Evolutionary conservation across 1,140 invertebrate species (phyloP).

Genomic region (Dreissena polymorpha): DNA sequence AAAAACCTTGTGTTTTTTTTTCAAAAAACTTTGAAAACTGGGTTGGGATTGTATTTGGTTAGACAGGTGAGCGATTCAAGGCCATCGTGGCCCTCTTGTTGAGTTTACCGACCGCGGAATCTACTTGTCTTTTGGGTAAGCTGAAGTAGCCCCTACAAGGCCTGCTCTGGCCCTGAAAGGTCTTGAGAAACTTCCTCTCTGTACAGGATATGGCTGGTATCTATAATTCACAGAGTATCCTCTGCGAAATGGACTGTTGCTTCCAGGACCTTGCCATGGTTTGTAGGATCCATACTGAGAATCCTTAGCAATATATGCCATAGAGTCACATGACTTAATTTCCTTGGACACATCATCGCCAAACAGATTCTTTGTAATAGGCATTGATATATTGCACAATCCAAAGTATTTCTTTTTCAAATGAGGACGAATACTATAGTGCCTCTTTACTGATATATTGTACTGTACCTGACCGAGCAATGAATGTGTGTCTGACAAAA

Average conservation of each 20-base stretch:
- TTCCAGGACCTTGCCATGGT: background rate
- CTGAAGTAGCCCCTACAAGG: background rate
- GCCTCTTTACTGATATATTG: slow-evolving; percentile 30
- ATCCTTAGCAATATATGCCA: slow-evolving; percentile 19
- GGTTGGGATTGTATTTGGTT: too few relatives aligned
- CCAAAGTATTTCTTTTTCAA: slow-evolving; percentile 25
- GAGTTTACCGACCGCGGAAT: slow-evolving; percentile 9
- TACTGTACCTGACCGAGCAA: slow-evolving; percentile 30
- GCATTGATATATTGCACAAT: slow-evolving; percentile 15
- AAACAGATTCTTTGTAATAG: slow-evolving; percentile 24
- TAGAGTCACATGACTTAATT: slow-evolving; percentile 29
- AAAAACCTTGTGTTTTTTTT: too few relatives aligned
- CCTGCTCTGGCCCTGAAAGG: background rate
- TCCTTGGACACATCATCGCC: slow-evolving; percentile 36
- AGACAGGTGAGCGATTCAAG: too few relatives aligned
- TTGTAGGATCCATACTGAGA: background rate
- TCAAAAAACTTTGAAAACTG: too few relatives aligned
- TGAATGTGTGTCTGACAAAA: slow-evolving; percentile 23
- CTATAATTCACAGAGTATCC: background rate
- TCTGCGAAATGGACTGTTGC: background rate
- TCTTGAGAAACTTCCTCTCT: background rate
- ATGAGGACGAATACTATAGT: slow-evolving; percentile 18
- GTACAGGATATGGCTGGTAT: slow-evolving; percentile 2
- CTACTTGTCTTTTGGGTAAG: background rate
- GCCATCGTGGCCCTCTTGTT: too few relatives aligned